Evolutionary conservation across 2,888 invertebrate species (phyloP), one percentile per base, ranked within the genome.

Genomic region (Eumacrocentrus americanus): DNA sequence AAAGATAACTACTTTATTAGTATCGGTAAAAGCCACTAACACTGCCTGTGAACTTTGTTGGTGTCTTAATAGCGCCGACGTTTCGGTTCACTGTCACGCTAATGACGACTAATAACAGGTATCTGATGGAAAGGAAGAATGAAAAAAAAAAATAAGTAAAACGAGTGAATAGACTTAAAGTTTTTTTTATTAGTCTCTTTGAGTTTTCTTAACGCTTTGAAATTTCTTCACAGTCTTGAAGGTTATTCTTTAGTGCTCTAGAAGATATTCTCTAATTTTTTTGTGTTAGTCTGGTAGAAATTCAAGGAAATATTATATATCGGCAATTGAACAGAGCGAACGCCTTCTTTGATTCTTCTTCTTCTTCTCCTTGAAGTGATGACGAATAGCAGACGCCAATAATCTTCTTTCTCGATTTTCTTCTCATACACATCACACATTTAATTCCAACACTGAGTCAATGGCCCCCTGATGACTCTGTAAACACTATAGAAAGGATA

Each of bases 1-100:
- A 70, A 70, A 72, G 67, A 63, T 66, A 62, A 65, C 65, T 51
- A 67, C 70, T 70, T 67, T 70, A 67, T 69, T 62, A 59, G 60
- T 60, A 25, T 46, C 44, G 42, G 54, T 44, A 44, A 54, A 54
- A 54, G 54, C 54, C 11, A 20, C 11, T 42, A 18, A 42, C 18
- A 16, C 23, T 29, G 52, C 52, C 34, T 58, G 62, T 54, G 11
- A 40, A 52, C 16, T 52, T 52, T 52, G 25, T 40, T 52, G 14
- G 40, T 38, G 34, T 54, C 47, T 57, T 54, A 66, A 64, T 59
- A 62, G 53, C 54, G 37, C 55, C 35, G 42, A 55, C 54, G 34
- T 25, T 40, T 46, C 44, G 53, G 48, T 59, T 59, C 53, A 61
- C 60, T 62, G 63, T 62, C 60, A 56, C 57, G 62, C 53, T 65